Evolutionary conservation across 2,888 invertebrate species (phyloP), one percentile per base, ranked within the genome.

Genomic region (Amphipyra tragopoginis): DNA sequence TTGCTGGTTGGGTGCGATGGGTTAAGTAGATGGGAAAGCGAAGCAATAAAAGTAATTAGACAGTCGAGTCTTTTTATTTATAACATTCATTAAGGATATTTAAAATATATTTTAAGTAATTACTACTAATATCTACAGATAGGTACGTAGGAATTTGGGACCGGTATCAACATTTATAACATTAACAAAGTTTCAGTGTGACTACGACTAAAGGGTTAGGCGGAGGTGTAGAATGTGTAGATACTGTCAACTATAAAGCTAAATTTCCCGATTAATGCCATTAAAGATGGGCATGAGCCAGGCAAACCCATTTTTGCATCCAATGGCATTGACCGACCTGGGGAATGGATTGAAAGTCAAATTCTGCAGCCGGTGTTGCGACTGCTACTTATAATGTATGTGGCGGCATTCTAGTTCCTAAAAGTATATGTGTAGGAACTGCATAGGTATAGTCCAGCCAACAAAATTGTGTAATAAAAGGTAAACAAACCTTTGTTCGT

Each of bases 71-170:
- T 56, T 49, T 57, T 67, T 43, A 63, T 69, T 69, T 42, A 40
- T 56, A 67, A 69, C 70, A 63, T 69, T 63, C 38, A 67, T 62
- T 42, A 36, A 29, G 34, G 21, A 50, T 68, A 68, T 61, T 69
- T 67, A 48, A 67, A 69, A 63, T 48, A 62, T 51, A 56, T 56
- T 56, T 51, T 43, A 52, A 14, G 29, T 48, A 48, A 56, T 39
- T 45, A 48, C 50, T 43, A 48, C 50, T 54, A 47, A 49, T 51
- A 56, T 49, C 64, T 52, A 68, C 43, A 43, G 14, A 38, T 39
- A 51, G 13, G 13, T 58, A 65, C 40, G 21, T 57, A 40, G 33
- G 29, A 26, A 52, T 61, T 56, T 56, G 40, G 63, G 51, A 69
- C 56, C 42, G 39, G 51, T 55, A 21, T 52, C 11, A 52, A 44